phyloP scores from a whole-genome alignment of 2,797 vertebrate species.

The Pipistrellus nathusii region DNA sequence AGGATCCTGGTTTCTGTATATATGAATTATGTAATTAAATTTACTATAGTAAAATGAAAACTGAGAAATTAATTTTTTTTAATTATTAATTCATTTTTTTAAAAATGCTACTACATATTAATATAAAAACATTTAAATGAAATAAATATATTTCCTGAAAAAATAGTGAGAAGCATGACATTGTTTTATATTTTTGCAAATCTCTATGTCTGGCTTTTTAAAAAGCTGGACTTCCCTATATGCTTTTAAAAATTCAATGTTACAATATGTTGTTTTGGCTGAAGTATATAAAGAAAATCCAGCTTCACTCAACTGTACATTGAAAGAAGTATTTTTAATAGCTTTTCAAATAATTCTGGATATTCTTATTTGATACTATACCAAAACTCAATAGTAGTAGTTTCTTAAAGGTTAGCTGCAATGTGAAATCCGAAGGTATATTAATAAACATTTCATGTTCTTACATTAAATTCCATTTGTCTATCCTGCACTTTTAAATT shows the following conservation, averaged over 20 bases:
- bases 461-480: conserved; percentile 23
- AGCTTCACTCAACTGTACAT: conserved; percentile 44
- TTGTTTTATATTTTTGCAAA: conserved; percentile 54
- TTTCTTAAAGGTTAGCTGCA: conserved; percentile 8
- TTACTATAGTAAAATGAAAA: conserved; percentile 53
- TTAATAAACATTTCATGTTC: conserved; percentile 1
- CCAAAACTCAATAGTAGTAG: conserved; percentile 56
- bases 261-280: conserved; percentile 50
- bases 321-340: conserved; percentile 28
- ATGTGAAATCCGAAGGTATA: neutral
- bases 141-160: conserved; percentile 43
- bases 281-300: conserved; percentile 56
- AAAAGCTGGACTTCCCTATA: conserved; percentile 45
- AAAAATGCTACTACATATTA: conserved; percentile 32
- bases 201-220: conserved; percentile 20
- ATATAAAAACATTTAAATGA: conserved; percentile 31
- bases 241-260: conserved; percentile 40
- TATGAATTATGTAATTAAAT: conserved; percentile 14
- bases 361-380: conserved; percentile 53
- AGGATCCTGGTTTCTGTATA: neutral
- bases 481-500: neutral
- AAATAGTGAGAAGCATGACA: neutral
- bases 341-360: conserved; percentile 55
- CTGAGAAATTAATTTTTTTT: neutral
- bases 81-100: conserved; percentile 26